These are phyloP conservation scores for Drosophila cognata DNA, from an alignment of 2,888 invertebrate genomes.

Conservation along the genomic window DNA sequence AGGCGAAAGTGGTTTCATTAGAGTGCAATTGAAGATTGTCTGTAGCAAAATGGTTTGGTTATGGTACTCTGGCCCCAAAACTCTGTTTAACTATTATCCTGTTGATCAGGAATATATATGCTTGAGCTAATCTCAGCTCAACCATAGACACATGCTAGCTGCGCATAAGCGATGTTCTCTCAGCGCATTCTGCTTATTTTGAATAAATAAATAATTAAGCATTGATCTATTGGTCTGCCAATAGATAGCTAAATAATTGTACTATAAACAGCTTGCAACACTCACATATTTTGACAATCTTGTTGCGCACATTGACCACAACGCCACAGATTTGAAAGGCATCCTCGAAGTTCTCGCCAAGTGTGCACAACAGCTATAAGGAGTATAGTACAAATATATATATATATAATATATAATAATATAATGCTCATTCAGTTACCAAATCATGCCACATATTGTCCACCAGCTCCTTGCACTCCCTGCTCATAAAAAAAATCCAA, in stretches of 20 bases:
- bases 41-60: too few species aligned
- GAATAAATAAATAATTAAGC: too few species aligned
- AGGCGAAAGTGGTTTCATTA: background rate
- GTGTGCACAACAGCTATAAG: conserved; percentile 90
- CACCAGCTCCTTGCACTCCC: conserved; percentile 89
- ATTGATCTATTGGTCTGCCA: background rate
- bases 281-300: conserved; percentile 95
- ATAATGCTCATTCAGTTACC: conserved; percentile 82
- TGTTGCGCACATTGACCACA: conserved; percentile 95
- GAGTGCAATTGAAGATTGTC: too few species aligned
- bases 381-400: background rate
- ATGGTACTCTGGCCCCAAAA: too few species aligned
- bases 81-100: too few species aligned
- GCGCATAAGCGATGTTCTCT: too few species aligned
- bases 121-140: background rate
- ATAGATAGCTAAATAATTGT: background rate
- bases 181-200: too few species aligned
- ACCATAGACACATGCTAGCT: background rate
- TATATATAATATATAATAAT: conserved; percentile 64
- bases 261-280: conserved; percentile 13
- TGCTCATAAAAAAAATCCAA: conserved; percentile 91
- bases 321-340: conserved; percentile 97
- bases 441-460: conserved; percentile 93
- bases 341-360: conserved; percentile 97
- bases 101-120: background rate